These are phyloP conservation scores for Parazoanthus swiftii DNA, from an alignment of 92 coral and sea anemone genomes.

Conservation along the genomic window DNA sequence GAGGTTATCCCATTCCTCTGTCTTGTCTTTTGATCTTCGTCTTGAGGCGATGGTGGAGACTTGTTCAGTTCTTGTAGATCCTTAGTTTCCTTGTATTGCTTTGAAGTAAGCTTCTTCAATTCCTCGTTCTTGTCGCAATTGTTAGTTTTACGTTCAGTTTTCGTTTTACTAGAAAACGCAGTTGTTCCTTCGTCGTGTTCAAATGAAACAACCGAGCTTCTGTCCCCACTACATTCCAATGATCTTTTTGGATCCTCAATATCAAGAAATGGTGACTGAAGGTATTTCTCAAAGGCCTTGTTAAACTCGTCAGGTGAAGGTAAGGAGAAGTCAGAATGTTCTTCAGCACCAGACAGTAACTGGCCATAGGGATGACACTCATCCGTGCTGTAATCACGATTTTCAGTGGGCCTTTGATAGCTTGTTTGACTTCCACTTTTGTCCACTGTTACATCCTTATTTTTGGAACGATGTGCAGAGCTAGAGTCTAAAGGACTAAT, in stretches of 20 bases:
- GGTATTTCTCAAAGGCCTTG: constrained; percentile 28
- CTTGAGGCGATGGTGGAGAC: background rate
- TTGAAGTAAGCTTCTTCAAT: background rate
- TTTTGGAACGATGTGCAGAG: background rate
- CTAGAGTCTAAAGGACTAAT: background rate
- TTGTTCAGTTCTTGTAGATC: background rate
- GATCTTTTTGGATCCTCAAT: background rate
- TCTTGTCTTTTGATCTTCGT: background rate
- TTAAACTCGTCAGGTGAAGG: constrained; percentile 35
- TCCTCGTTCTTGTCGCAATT: background rate
- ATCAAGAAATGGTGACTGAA: background rate
- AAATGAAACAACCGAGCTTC: background rate
- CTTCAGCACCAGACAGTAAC: background rate
- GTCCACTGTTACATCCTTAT: no score
- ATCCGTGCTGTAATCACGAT: background rate
- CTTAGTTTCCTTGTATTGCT: background rate
- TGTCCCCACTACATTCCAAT: background rate
- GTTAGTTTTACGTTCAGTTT: background rate
- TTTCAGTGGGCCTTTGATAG: background rate
- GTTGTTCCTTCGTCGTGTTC: background rate
- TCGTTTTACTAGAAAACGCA: background rate
- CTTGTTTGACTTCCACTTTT: background rate
- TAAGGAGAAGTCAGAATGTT: background rate
- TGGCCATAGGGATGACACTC: background rate
- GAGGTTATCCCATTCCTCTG: background rate